Base-by-base conservation (phyloP, 2,888 invertebrate genomes). In the Adelognathus sp. region DNA sequence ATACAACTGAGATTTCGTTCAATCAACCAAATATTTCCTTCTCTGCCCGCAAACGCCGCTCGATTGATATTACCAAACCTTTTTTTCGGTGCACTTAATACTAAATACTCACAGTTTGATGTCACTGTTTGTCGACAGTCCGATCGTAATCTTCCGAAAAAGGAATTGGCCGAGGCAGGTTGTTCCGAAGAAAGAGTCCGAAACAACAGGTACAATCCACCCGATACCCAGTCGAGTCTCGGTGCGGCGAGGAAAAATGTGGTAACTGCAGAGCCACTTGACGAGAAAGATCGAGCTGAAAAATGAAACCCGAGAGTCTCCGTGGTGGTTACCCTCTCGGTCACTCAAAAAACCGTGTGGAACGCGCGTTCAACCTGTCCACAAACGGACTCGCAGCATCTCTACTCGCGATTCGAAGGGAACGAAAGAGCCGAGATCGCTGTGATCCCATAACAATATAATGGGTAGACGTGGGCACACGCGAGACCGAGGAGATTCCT, bases 401-500 rank as follows among this genome's bases (percentile, higher is more conserved):
- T 36, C 46, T 41, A 18, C 64, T 29, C 29, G 73, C 27, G 54
- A 21, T 46, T 56, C 54, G 18, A 56, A 31, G 36, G n/a, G 66
- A 41, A 27, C 33, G 44, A 39, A 44, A 33, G 60, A 66, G 61
- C n/a, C 44, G 73, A 46, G 66, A 54, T 46, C 58, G 36, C 29
- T 60, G 58, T 56, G 64, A 27, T 46, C 39, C 18, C 50, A 39
- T 58, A 50, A 7, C 33, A 7, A 46, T 21, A n/a, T 46, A 21
- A 31, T 31, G 56, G 67, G 16, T 50, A 29, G 72, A 41, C 52
- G 72, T n/a, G 60, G 29, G 27, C 36, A 31, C 73, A 66, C 73
- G 73, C 60, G 31, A 60, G 66, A 50, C 60, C 50, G 29, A 50
- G 46, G 79, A 69, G 82, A 82, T 85, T 85, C 84, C 81, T 72